These are phyloP conservation scores for Orientallactaga bullata DNA, from an alignment of 2,113 vertebrate genomes.

Conservation along the genomic window DNA sequence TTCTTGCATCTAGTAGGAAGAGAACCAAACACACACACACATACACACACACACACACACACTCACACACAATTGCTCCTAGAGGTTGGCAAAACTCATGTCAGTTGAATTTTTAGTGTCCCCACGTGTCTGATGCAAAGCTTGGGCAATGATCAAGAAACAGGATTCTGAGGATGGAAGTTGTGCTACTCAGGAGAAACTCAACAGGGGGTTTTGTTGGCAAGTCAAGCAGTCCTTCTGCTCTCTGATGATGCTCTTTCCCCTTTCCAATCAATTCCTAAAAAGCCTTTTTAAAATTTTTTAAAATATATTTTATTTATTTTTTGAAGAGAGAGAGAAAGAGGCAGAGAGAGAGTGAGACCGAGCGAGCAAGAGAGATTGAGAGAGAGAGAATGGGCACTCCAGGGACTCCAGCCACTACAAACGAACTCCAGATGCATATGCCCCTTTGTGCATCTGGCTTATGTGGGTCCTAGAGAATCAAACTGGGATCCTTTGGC, in stretches of 20 bases:
- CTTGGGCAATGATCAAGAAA: neutral
- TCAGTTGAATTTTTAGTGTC: neutral
- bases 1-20: constrained; percentile 11
- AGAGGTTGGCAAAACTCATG: neutral
- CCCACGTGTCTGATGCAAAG: neutral
- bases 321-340: too few species aligned
- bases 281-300: neutral
- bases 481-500: too few species aligned
- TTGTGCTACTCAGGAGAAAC: neutral
- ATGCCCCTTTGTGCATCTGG: too few species aligned
- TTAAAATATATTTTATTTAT: too few species aligned
- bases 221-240: neutral
- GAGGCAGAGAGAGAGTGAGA: too few species aligned
- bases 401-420: too few species aligned
- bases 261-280: neutral
- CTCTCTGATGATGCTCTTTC: neutral
- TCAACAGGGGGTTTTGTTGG: neutral
- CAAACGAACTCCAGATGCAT: too few species aligned
- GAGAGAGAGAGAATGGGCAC: too few species aligned
- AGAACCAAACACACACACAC: neutral
- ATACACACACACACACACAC: neutral
- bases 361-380: too few species aligned
- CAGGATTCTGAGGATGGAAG: neutral
- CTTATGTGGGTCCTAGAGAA: too few species aligned
- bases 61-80: neutral